Evolutionary conservation across 92 coral and sea anemone species (phyloP), one percentile per base, ranked within the genome.

Genomic region (Micromussa lordhowensis): DNA sequence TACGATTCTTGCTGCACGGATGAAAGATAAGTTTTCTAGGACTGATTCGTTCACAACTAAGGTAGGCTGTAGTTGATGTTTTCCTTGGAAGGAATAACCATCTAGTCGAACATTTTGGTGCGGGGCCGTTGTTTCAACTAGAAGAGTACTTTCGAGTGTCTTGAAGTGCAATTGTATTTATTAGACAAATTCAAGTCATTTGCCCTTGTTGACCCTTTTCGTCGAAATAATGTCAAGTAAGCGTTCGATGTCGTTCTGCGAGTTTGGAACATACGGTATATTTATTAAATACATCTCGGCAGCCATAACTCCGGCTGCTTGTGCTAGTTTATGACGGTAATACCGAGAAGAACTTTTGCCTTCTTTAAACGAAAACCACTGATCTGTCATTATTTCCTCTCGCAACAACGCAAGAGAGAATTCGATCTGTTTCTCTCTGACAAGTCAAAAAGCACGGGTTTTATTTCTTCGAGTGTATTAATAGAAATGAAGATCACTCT

Each of bases 61-160:
- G 88, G 88, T 84, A 74, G 54, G 87, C 55, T 12, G 22, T 82
- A 61, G 5, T 14, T 84, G 57, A 73, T 36, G 71, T 32, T 59
- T 73, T 55, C 57, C 59, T 28, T 71, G 38, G n/a, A 13, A 73
- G 51, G 15, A 55, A 49, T 31, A 35, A 29, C 9, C 17, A 34
- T 13, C 64, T 68, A 4, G 15, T 26, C 28, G 4, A 16, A 21
- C 53, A 84, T 54, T 32, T 84, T 72, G 73, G 28, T 34, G 24
- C 54, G 28, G 11, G 30, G 17, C 16, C 36, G 58, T 36, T 59
- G 81, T 58, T 38, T 75, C 36, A 44, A 9, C 9, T 44, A 7
- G 87, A 21, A 18, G 24, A 72, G 78, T 22, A 40, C 5, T 40
- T 75, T 38, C 18, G 79, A 26, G 79, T 58, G 61, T 59, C 64